Conservation (phyloP, 2,113 vertebrate genomes). For the Emydocephalus ijimae region DNA sequence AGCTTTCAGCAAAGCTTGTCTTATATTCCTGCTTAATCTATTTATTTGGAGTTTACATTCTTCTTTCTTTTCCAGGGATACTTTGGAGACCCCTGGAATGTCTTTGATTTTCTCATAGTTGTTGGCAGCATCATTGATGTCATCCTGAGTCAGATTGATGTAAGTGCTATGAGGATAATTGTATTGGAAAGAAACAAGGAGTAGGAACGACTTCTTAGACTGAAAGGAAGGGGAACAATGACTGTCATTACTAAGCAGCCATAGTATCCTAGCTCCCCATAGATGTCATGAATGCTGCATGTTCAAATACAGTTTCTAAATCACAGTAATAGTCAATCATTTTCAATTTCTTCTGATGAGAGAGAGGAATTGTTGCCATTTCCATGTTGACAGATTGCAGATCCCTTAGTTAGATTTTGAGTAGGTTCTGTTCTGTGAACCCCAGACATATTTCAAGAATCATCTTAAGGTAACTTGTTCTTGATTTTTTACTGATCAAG, state of each 20-base stretch:
- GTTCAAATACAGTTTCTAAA: neutral
- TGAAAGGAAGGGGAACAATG: fast-evolving
- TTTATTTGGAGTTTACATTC: neutral
- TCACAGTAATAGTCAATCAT: neutral
- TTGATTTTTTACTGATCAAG: neutral
- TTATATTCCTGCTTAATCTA: neutral
- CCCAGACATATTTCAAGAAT: neutral
- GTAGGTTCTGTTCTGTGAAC: neutral
- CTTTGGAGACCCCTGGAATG: slow-evolving; percentile 99
- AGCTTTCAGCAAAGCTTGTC: neutral
- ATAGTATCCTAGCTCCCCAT: neutral
- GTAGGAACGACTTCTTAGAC: fast-evolving
- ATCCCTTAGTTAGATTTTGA: slow-evolving; percentile 39
- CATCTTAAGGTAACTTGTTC: neutral
- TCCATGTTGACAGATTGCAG: neutral
- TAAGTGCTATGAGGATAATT: slow-evolving; percentile 66
- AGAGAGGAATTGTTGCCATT: neutral
- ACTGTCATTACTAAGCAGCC: neutral
- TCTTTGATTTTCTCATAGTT: slow-evolving; percentile 97
- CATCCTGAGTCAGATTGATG: slow-evolving; percentile 94
- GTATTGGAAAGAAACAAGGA: neutral
- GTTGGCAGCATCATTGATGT: slow-evolving; percentile 95
- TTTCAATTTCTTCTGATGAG: neutral
- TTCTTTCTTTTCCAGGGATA: slow-evolving; percentile 81
- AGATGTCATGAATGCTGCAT: neutral